Evolutionary conservation across 2,113 vertebrate species (phyloP).

Genomic region (Alaudala cheleensis): DNA sequence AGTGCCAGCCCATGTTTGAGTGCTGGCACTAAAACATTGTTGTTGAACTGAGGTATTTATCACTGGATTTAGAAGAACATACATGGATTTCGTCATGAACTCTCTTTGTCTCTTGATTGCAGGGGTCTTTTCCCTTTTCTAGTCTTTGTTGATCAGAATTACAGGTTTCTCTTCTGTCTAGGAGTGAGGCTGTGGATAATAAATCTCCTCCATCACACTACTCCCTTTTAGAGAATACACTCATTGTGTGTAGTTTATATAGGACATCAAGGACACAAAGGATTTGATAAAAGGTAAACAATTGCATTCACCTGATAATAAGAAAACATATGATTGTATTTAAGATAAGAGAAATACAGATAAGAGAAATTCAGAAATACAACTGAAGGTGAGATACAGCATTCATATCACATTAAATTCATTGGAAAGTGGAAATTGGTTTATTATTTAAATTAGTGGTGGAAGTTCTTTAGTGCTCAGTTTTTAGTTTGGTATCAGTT

Average conservation of each 20-base stretch:
- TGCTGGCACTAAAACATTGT: background rate
- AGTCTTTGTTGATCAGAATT: background rate
- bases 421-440: conserved; percentile 10
- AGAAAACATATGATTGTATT: conserved; percentile 1
- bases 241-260: background rate
- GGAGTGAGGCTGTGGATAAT: background rate
- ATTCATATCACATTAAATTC: conserved; percentile 5
- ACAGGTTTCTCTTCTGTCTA: background rate
- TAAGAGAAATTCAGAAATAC: too few species aligned
- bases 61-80: background rate
- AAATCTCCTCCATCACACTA: background rate
- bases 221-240: background rate
- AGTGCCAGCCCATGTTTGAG: background rate
- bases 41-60: background rate
- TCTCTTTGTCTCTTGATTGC: background rate
- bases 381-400: background rate
- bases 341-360: background rate
- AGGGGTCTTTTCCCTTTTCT: background rate
- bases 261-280: background rate
- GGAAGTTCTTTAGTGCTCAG: background rate
- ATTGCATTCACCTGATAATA: background rate
- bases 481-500: conserved; percentile 45
- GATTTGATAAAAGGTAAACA: background rate
- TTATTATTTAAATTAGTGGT: conserved; percentile 41
- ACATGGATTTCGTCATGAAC: background rate